Evolutionary conservation across 92 coral and sea anemone species (phyloP).

Genomic region (Plumapathes pennacea): DNA sequence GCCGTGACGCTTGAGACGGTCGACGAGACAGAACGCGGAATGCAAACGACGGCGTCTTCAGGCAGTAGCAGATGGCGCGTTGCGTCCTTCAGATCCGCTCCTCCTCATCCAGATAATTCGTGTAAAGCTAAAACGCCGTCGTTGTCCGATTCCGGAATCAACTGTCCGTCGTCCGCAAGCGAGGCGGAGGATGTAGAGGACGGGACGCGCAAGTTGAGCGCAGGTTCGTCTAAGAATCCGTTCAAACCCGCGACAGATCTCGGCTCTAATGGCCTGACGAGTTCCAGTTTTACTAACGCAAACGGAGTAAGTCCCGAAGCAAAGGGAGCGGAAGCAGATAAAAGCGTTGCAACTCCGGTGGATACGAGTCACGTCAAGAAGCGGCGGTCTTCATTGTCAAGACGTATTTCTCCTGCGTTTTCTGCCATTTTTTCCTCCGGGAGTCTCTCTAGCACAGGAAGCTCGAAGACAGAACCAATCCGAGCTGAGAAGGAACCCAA

Average conservation of each 20-base stretch:
- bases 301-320: too few species aligned
- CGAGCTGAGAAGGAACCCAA: slow-evolving; percentile 29
- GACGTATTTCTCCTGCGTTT: slow-evolving; percentile 61
- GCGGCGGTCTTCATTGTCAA: slow-evolving; percentile 60
- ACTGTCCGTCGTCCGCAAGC: slow-evolving; percentile 65
- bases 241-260: too few species aligned
- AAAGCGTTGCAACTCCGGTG: too few species aligned
- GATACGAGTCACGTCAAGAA: slow-evolving; percentile 49
- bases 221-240: too few species aligned
- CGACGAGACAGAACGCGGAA: slow-evolving; percentile 28
- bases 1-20: slow-evolving; percentile 60
- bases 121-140: slow-evolving; percentile 20
- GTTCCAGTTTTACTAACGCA: too few species aligned
- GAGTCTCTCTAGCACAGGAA: slow-evolving; percentile 6
- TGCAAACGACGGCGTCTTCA: slow-evolving; percentile 1
- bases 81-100: too few species aligned
- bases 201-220: slow-evolving; percentile 36
- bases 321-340: too few species aligned
- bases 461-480: slow-evolving; percentile 7
- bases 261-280: too few species aligned
- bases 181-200: slow-evolving; percentile 79
- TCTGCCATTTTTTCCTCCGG: slow-evolving; percentile 52
- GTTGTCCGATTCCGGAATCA: slow-evolving; percentile 21
- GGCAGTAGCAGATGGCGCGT: not conserved
- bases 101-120: too few species aligned